phyloP scores from a whole-genome alignment of 1,140 invertebrate species.

The Cheumatopsyche charites region DNA sequence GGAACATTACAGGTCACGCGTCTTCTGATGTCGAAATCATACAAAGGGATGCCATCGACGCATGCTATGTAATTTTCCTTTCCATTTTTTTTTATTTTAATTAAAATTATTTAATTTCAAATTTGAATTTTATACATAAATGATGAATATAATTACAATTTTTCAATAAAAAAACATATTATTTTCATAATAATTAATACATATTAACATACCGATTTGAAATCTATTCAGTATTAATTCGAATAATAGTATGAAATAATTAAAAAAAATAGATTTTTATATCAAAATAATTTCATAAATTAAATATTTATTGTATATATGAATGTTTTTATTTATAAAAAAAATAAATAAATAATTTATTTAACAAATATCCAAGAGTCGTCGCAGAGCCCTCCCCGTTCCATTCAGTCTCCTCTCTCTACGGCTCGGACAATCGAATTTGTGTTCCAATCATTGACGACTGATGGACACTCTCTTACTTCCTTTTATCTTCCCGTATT shows the following conservation, averaged over 20 bases:
- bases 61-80: no score
- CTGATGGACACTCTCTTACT: constrained; percentile 54
- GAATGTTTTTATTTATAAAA: background rate
- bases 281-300: no score
- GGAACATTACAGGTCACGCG: constrained; percentile 44
- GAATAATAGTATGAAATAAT: background rate
- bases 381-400: constrained; percentile 27
- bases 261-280: no score
- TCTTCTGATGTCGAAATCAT: constrained; percentile 32
- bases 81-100: no score
- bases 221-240: background rate
- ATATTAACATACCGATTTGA: no score
- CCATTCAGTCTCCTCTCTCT: constrained; percentile 25
- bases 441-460: constrained; percentile 60
- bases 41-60: constrained; percentile 2
- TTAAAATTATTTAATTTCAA: no score
- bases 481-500: constrained; percentile 49
- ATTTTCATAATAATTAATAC: no score
- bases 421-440: constrained; percentile 53
- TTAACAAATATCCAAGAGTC: constrained; percentile 13
- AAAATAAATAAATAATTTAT: constrained; percentile 6
- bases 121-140: no score
- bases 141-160: no score
- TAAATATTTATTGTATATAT: background rate
- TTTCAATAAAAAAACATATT: background rate